Evolutionary conservation across 1,140 invertebrate genomes (phyloP).

Genomic region (Episyrphus balteatus): DNA sequence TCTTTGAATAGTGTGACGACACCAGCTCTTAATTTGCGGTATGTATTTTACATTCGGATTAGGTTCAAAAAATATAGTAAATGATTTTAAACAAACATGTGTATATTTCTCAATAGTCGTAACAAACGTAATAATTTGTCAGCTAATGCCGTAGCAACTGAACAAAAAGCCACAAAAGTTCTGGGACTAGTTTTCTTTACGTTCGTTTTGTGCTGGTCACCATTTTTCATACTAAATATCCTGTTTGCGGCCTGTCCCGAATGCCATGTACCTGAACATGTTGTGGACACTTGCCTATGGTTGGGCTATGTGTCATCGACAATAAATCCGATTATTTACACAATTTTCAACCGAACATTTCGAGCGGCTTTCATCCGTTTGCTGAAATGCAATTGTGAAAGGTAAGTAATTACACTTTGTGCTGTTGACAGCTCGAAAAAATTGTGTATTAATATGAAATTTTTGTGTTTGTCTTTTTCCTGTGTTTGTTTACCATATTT

Average conservation of each 20-base stretch:
- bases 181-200: conserved; percentile 81
- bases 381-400: conserved; percentile 61
- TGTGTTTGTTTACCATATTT: conserved; percentile 17
- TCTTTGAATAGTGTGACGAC: conserved; percentile 50
- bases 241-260: conserved; percentile 62
- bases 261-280: conserved; percentile 52
- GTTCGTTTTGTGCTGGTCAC: conserved; percentile 83
- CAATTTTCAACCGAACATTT: conserved; percentile 80
- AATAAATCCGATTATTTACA: conserved; percentile 78
- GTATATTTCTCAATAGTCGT: conserved; percentile 49
- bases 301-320: conserved; percentile 81
- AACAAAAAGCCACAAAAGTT: conserved; percentile 73
- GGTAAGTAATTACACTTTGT: conserved; percentile 39
- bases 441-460: neutral
- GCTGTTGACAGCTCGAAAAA: neutral
- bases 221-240: conserved; percentile 80
- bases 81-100: too few species aligned
- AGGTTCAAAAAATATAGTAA: too few species aligned
- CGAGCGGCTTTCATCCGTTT: conserved; percentile 70
- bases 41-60: conserved; percentile 14
- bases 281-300: conserved; percentile 69
- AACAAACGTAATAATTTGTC: conserved; percentile 53
- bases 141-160: conserved; percentile 67
- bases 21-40: conserved; percentile 51
- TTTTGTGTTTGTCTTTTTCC: conserved; percentile 1